A percentile compares a stretch with the other conserved stretches of the same genome.
Conservation (phyloP, 2,113 vertebrate species). For the Callipepla squamata region DNA sequence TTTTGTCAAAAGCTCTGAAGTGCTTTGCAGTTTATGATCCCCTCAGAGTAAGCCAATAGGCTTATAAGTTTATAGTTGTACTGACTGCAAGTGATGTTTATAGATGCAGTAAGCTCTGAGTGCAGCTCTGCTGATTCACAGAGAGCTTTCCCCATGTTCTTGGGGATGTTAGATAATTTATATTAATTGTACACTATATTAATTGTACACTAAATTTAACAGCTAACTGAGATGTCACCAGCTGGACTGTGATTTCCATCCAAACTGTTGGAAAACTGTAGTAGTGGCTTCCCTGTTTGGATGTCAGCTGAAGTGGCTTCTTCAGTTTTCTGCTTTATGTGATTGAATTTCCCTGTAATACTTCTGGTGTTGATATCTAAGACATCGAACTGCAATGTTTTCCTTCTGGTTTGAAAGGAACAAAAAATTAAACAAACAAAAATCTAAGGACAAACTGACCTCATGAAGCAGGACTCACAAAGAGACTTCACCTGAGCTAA, state of each 20-base stretch:
- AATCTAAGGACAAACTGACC: background rate
- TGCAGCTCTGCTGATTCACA: background rate
- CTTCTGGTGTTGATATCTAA: background rate
- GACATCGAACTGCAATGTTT: background rate
- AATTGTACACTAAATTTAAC: background rate
- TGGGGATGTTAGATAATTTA: accelerated
- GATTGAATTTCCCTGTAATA: background rate
- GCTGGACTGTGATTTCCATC: background rate
- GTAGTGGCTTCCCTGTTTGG: background rate
- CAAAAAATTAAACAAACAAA: background rate
- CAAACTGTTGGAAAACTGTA: background rate
- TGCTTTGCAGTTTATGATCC: background rate
- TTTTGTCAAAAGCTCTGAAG: slow-evolving; percentile 4
- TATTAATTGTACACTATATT: background rate
- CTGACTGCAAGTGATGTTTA: background rate
- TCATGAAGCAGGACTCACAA: background rate
- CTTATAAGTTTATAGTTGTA: background rate
- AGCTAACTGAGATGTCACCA: background rate
- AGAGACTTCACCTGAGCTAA: background rate
- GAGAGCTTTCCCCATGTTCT: background rate
- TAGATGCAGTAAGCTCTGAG: background rate
- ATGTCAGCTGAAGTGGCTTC: background rate
- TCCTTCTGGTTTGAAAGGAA: background rate
- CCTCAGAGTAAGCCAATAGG: background rate
- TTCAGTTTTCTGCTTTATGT: background rate